These are phyloP conservation scores for Argya squamiceps DNA, from an alignment of 2,797 vertebrate species.

Conservation along the genomic window DNA sequence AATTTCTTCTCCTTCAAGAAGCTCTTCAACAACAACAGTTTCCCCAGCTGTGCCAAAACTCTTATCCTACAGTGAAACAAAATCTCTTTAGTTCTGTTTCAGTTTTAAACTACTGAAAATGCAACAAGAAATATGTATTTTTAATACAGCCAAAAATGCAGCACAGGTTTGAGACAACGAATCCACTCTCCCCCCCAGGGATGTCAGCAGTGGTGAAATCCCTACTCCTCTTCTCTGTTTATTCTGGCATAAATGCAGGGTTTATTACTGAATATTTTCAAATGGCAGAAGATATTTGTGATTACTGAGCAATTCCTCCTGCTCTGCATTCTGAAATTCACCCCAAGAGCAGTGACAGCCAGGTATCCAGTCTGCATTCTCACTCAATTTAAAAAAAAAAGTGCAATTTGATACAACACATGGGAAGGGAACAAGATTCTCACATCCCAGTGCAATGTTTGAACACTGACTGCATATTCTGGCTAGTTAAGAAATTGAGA, in stretches of 20 bases:
- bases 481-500: not conserved
- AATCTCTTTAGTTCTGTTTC: not conserved
- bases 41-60: conserved; percentile 91
- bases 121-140: not conserved
- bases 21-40: conserved; percentile 92
- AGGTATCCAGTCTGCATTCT: not conserved
- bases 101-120: not conserved
- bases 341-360: not conserved
- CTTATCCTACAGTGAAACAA: conserved; percentile 79
- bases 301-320: not conserved
- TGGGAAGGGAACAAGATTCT: not conserved
- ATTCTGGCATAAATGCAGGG: not conserved
- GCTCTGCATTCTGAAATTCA: not conserved
- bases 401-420: not conserved
- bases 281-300: not conserved
- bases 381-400: not conserved
- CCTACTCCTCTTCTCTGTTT: not conserved
- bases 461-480: not conserved
- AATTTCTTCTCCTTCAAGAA: conserved; percentile 94
- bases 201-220: not conserved
- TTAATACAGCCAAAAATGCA: not conserved
- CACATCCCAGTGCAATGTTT: not conserved
- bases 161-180: not conserved
- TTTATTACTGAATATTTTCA: not conserved
- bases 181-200: not conserved